phyloP scores from a whole-genome alignment of 2,113 vertebrate genomes.

The Centropus bengalensis region DNA sequence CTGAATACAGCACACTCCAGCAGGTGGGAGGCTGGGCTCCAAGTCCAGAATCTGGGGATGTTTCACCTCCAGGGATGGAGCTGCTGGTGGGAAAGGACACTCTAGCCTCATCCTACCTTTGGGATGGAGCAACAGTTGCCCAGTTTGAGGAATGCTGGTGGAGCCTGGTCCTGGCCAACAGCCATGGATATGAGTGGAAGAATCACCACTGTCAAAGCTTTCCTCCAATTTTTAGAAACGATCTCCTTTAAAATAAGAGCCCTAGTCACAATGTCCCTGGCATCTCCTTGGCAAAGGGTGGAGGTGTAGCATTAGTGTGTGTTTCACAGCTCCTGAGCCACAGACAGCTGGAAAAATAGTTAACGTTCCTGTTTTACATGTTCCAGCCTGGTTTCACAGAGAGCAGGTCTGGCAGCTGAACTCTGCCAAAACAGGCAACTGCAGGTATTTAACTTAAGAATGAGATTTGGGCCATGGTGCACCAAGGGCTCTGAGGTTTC shows the following conservation, averaged over 20 bases:
- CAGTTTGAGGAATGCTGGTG: accelerated
- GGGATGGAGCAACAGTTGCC: neutral
- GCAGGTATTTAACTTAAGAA: slow-evolving; percentile 12
- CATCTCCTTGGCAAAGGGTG: neutral
- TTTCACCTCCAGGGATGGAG: neutral
- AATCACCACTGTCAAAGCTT: neutral
- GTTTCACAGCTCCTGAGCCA: neutral
- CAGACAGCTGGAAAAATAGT: slow-evolving; percentile 54
- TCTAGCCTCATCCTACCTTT: neutral
- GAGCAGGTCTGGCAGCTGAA: slow-evolving; percentile 25
- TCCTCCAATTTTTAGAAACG: neutral
- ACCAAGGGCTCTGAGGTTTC: neutral
- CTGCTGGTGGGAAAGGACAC: neutral
- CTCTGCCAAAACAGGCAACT: slow-evolving; percentile 48
- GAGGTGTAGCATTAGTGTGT: neutral
- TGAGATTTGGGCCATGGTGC: neutral
- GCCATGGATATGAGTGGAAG: no score
- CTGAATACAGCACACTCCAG: neutral
- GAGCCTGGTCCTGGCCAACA: neutral
- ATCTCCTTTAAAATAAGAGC: neutral
- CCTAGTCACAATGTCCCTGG: neutral
- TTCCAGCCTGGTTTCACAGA: slow-evolving; percentile 10
- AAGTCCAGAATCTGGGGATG: neutral
- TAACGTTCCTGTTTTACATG: slow-evolving; percentile 4
- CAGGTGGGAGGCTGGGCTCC: accelerated